Evolutionary conservation across 2,113 vertebrate genomes (phyloP).

Genomic region (Brachyhypopomus gauderio): DNA sequence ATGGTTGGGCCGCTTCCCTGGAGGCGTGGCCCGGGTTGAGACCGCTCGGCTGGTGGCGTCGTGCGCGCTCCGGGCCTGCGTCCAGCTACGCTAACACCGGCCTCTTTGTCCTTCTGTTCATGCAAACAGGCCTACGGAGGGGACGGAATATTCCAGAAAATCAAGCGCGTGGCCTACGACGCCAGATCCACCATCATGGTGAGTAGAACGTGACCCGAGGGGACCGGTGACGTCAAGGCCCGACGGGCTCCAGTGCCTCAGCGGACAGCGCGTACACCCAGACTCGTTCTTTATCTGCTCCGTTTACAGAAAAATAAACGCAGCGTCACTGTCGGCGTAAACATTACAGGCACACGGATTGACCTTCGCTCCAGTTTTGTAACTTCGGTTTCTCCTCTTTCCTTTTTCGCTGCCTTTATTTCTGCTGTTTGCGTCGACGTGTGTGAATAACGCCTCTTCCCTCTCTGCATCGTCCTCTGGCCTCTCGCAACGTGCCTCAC

Average conservation of each 20-base stretch:
- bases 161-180: constrained; percentile 92
- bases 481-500: background rate
- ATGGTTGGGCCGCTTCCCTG: constrained; percentile 44
- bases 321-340: too few relatives aligned
- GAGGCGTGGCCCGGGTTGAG: constrained; percentile 32
- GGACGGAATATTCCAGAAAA: constrained; percentile 89
- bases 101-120: constrained; percentile 29
- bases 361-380: background rate
- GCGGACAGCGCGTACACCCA: too few relatives aligned
- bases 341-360: background rate
- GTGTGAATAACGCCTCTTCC: background rate
- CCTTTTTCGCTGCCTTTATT: background rate
- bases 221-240: background rate
- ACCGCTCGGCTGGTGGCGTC: background rate
- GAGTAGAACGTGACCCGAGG: constrained; percentile 63
- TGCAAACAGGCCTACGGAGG: constrained; percentile 90
- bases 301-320: too few relatives aligned
- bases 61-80: constrained; percentile 14
- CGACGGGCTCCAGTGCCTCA: background rate
- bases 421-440: too few relatives aligned
- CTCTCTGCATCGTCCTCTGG: background rate
- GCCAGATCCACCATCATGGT: constrained; percentile 91
- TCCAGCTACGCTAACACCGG: constrained; percentile 32
- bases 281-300: too few relatives aligned
- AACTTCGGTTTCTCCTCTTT: background rate